These are phyloP conservation scores for Aythya baeri DNA, from an alignment of 2,113 vertebrate genomes.

Conservation along the genomic window DNA sequence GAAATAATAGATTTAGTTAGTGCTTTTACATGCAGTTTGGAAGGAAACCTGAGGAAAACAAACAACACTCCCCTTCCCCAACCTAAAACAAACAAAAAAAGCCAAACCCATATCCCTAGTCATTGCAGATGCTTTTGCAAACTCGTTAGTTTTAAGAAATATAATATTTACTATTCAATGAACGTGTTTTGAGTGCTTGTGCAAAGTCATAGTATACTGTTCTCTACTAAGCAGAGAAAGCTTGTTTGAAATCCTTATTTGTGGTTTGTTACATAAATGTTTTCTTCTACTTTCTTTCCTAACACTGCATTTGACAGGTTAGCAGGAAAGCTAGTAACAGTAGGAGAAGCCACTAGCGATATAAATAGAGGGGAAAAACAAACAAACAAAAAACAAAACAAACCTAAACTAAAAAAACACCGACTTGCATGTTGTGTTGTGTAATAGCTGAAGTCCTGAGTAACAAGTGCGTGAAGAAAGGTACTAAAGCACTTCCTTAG, in stretches of 20 bases:
- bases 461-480: neutral
- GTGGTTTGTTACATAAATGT: neutral
- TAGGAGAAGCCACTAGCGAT: neutral
- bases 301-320: neutral
- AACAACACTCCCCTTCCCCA: neutral
- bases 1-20: neutral
- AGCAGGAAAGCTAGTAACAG: neutral
- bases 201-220: neutral
- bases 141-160: neutral
- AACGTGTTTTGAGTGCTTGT: neutral
- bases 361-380: fast-evolving
- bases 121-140: neutral
- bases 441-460: neutral
- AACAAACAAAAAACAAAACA: neutral
- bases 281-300: neutral
- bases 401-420: neutral
- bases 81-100: neutral
- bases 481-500: neutral
- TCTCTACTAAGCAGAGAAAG: neutral
- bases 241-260: neutral
- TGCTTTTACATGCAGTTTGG: neutral
- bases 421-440: neutral
- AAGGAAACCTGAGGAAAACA: neutral
- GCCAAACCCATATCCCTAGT: neutral
- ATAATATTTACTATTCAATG: neutral